Percentiles rank a stretch among this genome's conserved stretches.
phyloP scores from a whole-genome alignment of 2,113 vertebrate species.

The Vireo altiloquus region DNA sequence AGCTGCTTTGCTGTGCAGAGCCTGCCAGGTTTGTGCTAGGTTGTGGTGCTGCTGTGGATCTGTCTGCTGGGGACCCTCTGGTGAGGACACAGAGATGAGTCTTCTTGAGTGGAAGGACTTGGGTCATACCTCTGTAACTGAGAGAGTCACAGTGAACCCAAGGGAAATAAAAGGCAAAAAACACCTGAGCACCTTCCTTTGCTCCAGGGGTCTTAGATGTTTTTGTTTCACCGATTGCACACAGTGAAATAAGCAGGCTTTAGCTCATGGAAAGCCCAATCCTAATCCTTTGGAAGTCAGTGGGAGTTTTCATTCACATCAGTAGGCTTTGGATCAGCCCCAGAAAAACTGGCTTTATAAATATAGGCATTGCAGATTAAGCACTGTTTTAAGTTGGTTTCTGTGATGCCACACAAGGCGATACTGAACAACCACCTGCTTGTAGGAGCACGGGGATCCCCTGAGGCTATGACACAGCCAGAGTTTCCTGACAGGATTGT shows the following conservation, averaged over 20 bases:
- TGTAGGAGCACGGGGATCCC: not conserved
- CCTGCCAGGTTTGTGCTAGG: not conserved
- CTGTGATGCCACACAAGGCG: not conserved
- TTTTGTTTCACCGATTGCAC: not conserved
- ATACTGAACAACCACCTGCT: not conserved
- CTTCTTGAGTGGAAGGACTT: not conserved
- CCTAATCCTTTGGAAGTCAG: not conserved
- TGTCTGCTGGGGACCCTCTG: not conserved
- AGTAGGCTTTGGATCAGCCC: not conserved
- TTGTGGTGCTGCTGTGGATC: accelerated
- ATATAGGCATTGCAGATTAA: not conserved
- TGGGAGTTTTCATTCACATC: not conserved
- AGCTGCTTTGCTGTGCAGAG: not conserved
- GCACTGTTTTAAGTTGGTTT: not conserved
- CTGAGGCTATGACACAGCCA: accelerated
- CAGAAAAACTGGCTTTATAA: not conserved
- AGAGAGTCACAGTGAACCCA: not conserved
- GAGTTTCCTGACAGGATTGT: not conserved
- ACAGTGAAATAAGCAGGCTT: not conserved
- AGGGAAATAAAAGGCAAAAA: not conserved
- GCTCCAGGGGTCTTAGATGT: not conserved
- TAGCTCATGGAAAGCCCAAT: not conserved
- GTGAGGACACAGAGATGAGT: not conserved
- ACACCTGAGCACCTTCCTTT: not conserved
- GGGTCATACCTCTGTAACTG: not conserved